These are phyloP conservation scores for Xiphophorus hellerii DNA, from an alignment of 2,113 vertebrate species.

Conservation along the genomic window DNA sequence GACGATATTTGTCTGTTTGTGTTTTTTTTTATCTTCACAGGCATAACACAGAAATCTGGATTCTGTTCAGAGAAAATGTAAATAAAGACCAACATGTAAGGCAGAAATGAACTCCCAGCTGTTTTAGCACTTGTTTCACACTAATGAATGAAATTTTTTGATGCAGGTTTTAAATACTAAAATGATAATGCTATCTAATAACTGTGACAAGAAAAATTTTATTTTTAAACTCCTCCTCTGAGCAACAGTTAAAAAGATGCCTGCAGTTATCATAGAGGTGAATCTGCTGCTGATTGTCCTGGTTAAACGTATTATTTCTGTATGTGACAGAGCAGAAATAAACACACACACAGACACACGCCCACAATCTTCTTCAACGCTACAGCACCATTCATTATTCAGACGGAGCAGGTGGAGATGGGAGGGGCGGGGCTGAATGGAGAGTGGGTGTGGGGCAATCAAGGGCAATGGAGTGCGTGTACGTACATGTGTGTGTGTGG, in stretches of 20 bases:
- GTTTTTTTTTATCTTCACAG: too few relatives aligned
- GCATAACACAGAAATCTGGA: too few relatives aligned
- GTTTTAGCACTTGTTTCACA: background rate
- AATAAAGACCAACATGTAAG: too few relatives aligned
- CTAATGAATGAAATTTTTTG: background rate
- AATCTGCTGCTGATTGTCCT: background rate
- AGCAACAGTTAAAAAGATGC: background rate
- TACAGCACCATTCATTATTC: constrained; percentile 78
- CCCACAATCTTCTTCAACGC: constrained; percentile 61
- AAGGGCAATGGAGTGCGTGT: constrained; percentile 11
- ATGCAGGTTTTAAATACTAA: background rate
- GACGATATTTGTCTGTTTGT: too few relatives aligned
- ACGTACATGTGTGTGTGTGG: constrained; percentile 10
- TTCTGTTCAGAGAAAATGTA: too few relatives aligned
- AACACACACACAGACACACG: constrained; percentile 17
- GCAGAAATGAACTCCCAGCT: background rate
- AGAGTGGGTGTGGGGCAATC: constrained; percentile 43
- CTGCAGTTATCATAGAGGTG: background rate
- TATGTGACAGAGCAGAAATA: background rate
- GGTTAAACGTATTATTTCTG: constrained; percentile 11
- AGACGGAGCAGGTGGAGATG: constrained; percentile 67
- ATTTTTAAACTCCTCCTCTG: background rate
- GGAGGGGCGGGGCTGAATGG: constrained; percentile 43
- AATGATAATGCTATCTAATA: background rate
- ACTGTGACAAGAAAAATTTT: background rate